Base-by-base conservation (phyloP, 2,113 vertebrate species). In the Falco punctatus region DNA sequence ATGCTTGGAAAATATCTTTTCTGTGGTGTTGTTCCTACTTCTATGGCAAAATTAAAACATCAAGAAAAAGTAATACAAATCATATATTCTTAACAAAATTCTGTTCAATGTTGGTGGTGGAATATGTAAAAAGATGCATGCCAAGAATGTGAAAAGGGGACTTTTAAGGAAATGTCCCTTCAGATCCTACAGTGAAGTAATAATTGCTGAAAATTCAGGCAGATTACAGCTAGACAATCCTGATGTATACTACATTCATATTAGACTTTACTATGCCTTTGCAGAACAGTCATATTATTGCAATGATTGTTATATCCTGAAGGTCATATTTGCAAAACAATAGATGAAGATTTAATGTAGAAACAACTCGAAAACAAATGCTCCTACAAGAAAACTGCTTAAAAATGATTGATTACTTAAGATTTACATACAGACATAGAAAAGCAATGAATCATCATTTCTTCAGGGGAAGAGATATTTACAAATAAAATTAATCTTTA, bases 1-100 rank as follows among this genome's bases (percentile, higher is more conserved):
- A 15, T 13, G 3, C 4, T 44, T 86, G 42, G 30, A 81, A 40
- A 48, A 20, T 33, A 40, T 62, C 4, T 52, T 8, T 51, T 93
- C 15, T 72, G 8, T 3, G 12, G 12, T 17, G 16, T 65, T 1
- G 0, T 27, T 51, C 19, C 14, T 61, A 6, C 13, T 61, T 57
- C 28, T 52, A 3, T 40, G 1, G 0, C 11, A 92, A 21, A 86
- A 30, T 48, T 70, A 58, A 84, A 77, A 26, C 4, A 61, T 46
- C 12, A 38, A n/a, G 30, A 22, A 46, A 65, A 80, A 49, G 3
- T 27, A 77, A 24, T 20, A 65, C 20, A 10, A 78, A 58, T 5
- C 13, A 48, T 10, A 77, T 11, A 48, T 69, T 67, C 46, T 55
- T 42, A 55, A 33, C 2, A 51, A 57, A 83, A 59, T 38, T 80